phyloP scores from a whole-genome alignment of 2,797 vertebrate genomes.

The Brotula barbata region DNA sequence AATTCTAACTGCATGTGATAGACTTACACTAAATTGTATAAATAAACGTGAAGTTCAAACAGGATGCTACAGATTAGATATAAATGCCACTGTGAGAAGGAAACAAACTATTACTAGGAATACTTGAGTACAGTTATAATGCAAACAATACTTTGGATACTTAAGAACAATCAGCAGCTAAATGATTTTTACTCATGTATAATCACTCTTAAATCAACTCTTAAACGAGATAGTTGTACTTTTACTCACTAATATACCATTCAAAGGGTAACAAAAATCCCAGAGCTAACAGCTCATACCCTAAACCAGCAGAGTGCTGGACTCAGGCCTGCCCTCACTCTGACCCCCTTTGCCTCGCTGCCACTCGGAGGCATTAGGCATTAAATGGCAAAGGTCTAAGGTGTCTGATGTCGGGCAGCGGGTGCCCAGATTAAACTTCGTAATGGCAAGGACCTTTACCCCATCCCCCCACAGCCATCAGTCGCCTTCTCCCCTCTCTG shows the following conservation, averaged over 20 bases:
- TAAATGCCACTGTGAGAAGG: no score
- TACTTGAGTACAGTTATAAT: no score
- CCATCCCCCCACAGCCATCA: not conserved
- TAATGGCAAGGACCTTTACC: constrained; percentile 52
- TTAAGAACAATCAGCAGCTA: no score
- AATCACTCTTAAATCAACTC: no score
- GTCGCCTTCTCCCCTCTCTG: not conserved
- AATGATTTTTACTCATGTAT: no score
- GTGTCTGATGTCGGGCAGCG: constrained; percentile 68
- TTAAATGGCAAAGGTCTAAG: constrained; percentile 76
- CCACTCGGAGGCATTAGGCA: constrained; percentile 34
- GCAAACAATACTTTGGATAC: no score
- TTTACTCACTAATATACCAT: not conserved
- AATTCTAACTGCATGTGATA: no score
- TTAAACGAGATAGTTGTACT: no score
- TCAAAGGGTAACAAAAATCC: constrained; percentile 11
- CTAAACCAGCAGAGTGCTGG: constrained; percentile 21
- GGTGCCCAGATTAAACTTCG: constrained; percentile 51
- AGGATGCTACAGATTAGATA: no score
- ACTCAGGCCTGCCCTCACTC: constrained; percentile 21
- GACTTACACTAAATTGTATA: no score
- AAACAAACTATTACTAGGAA: no score
- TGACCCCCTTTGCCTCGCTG: constrained; percentile 29
- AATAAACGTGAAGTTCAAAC: no score
- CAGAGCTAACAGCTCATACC: constrained; percentile 25